Base-by-base conservation (phyloP, 2,113 vertebrate species). In the Zapornia atra region DNA sequence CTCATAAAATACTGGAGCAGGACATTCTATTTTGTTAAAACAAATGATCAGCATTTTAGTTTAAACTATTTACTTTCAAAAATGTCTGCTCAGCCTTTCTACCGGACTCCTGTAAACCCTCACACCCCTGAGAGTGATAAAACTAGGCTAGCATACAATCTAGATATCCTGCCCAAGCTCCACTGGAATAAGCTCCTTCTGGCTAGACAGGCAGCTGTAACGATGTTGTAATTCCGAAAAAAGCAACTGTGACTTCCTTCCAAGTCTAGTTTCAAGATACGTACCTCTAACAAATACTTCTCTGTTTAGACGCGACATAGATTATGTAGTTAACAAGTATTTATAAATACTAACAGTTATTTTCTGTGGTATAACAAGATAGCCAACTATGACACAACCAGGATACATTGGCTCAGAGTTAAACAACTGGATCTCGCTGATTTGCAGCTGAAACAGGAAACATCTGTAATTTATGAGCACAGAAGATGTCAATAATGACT, bases 391-490 rank as follows among this genome's bases (percentile, higher is more conserved):
- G 91, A 97, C 44, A 79, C 60, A 96, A 96, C 66, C 53, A 51
- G 84, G 82, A 76, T 69, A 80, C 46, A 38, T 6, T 92, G 69
- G 70, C 75, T 36, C 69, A 64, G 38, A 78, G 16, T 54, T 87
- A 76, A 96, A 95, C 51, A 90, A 91, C 81, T 57, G 81, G 68
- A 71, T 90, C 78, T 71, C 94, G 79, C 28, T 88, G 80, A 94
- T 92, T 95, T 93, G 84, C 59, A 96, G 70, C 59, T 95, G 73
- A 91, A 96, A 95, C 91, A 90, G 78, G 91, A 98, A 98, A 97
- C 90, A 97, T 89, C 95, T 97, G 95, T 92, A 91, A 94, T 90
- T 88, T 61, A 61, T 77, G 73, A 96, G 70, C 44, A 57, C 69
- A 70, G 72, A 73, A 85, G 18, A 88, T 76, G 53, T 81, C 61